A percentile compares a stretch with the other conserved stretches of the same genome.
Evolutionary conservation across 2,113 vertebrate genomes (phyloP).

Genomic region (Polypterus senegalus): DNA sequence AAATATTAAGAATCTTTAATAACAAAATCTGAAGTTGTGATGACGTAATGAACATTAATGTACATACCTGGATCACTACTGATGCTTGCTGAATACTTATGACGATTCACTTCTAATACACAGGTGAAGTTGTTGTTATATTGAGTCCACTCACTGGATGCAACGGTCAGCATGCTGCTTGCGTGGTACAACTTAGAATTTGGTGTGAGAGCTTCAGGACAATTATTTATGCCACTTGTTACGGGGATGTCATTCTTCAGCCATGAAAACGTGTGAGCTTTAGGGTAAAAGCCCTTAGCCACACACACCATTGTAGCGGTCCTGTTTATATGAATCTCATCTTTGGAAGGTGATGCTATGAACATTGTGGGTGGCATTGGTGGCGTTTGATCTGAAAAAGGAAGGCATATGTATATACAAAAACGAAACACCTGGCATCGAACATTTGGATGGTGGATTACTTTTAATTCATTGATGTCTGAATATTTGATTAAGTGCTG

Average conservation of each 20-base stretch:
- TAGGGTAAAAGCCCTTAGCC: slow-evolving; percentile 40
- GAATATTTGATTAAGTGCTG: no score
- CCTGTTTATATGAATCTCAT: neutral
- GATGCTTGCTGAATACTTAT: neutral
- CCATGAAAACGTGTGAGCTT: slow-evolving; percentile 30
- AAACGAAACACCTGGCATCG: slow-evolving; percentile 14
- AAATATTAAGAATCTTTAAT: neutral
- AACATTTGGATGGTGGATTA: no score
- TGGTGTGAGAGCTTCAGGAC: neutral
- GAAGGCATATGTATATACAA: slow-evolving; percentile 35
- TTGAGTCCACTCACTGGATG: rapidly evolving
- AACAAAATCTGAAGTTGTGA: neutral
- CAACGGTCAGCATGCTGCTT: slow-evolving; percentile 30
- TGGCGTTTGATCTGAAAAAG: slow-evolving; percentile 27
- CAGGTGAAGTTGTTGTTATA: slow-evolving; percentile 17
- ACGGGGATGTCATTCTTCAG: slow-evolving; percentile 5
- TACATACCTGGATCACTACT: neutral
- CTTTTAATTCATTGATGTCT: no score
- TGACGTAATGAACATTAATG: neutral
- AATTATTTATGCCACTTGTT: neutral
- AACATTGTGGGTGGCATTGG: slow-evolving; percentile 17
- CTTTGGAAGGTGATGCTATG: slow-evolving; percentile 12
- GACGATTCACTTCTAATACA: slow-evolving; percentile 7
- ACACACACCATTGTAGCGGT: slow-evolving; percentile 31
- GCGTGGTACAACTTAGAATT: slow-evolving; percentile 9